phyloP scores from a whole-genome alignment of 2,888 invertebrate genomes.

The Dilophus febrilis region DNA sequence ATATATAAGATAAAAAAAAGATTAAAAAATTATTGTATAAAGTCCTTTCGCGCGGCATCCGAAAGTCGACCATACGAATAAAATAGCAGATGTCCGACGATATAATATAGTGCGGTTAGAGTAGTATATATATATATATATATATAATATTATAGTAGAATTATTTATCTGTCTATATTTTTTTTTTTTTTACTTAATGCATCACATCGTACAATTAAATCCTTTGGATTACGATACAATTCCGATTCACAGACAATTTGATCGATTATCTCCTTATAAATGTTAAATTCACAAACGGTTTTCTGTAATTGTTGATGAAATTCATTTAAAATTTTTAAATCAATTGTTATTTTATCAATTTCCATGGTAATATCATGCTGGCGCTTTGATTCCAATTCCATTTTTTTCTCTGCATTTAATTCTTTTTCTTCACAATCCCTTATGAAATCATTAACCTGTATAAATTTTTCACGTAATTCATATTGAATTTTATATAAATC shows the following conservation, averaged over 20 bases:
- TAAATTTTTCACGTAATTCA: slow-evolving; percentile 22
- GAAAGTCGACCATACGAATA: no score
- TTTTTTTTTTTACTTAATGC: slow-evolving; percentile 26
- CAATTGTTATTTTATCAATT: slow-evolving; percentile 16
- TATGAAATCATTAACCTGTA: slow-evolving; percentile 25
- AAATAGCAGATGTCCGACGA: no score
- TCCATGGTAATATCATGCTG: slow-evolving; percentile 17
- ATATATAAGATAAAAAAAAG: no score
- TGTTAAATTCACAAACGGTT: slow-evolving; percentile 21
- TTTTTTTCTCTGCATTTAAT: slow-evolving; percentile 19
- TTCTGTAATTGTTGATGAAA: slow-evolving; percentile 19
- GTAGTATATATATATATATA: no score
- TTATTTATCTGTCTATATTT: no score
- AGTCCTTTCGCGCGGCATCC: no score
- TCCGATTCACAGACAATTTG: slow-evolving; percentile 22
- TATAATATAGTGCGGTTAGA: no score
- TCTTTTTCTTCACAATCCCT: slow-evolving; percentile 26
- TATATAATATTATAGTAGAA: not conserved
- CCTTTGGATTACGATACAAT: slow-evolving; percentile 13
- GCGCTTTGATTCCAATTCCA: slow-evolving; percentile 18
- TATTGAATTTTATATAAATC: slow-evolving; percentile 21
- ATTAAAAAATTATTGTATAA: no score
- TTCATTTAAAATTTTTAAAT: slow-evolving; percentile 14
- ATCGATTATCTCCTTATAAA: slow-evolving; percentile 23
- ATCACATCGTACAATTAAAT: slow-evolving; percentile 27